Conservation (phyloP, 2,113 vertebrate genomes). For the Perca fluviatilis region DNA sequence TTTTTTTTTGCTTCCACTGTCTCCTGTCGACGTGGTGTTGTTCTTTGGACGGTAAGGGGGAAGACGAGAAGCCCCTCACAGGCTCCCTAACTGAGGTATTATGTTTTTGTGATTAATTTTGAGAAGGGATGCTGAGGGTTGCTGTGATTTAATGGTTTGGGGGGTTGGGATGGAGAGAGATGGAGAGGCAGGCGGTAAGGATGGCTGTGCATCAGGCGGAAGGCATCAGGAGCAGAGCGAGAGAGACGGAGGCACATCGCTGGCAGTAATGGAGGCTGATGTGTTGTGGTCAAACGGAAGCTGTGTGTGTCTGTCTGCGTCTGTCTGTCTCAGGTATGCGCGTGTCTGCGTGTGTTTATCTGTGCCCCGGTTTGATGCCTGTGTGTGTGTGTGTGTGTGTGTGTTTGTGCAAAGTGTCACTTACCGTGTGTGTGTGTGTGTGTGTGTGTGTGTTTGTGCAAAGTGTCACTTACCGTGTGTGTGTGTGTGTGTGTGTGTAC, state of each 20-base stretch:
- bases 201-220: conserved; percentile 70
- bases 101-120: conserved; percentile 49
- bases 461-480: conserved; percentile 31
- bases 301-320: conserved; percentile 63
- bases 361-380: conserved; percentile 28
- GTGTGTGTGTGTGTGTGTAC: conserved; percentile 9
- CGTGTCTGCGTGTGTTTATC: conserved; percentile 46
- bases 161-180: conserved; percentile 69
- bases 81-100: conserved; percentile 74
- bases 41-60: conserved; percentile 56
- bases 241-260: conserved; percentile 66
- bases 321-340: conserved; percentile 67
- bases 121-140: conserved; percentile 45
- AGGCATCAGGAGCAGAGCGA: conserved; percentile 67
- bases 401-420: conserved; percentile 36
- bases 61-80: conserved; percentile 43
- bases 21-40: conserved; percentile 59
- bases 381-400: conserved; percentile 21
- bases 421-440: conserved; percentile 31
- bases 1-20: conserved; percentile 48
- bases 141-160: conserved; percentile 73
- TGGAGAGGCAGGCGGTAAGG: conserved; percentile 59
- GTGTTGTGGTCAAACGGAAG: conserved; percentile 81
- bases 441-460: conserved; percentile 16
- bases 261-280: conserved; percentile 81